Evolutionary conservation across 1,140 invertebrate species (phyloP), one percentile per base, ranked within the genome.

Genomic region (Mycetomoellerius zeteki): DNA sequence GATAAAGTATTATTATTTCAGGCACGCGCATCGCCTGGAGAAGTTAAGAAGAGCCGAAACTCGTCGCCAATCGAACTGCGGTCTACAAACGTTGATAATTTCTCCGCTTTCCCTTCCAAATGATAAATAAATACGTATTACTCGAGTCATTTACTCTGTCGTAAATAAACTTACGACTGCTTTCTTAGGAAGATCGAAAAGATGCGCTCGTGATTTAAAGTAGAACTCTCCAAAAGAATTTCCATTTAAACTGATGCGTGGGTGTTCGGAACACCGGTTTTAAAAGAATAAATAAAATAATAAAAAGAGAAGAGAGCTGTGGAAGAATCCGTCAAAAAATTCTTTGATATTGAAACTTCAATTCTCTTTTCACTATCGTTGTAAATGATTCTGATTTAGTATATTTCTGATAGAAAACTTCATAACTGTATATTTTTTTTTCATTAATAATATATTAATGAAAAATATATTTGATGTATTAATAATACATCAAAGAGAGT

Each of bases 1-100:
- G 4, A 14, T 16, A 14, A 58, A 58, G 16, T 50, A 84, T 84
- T 75, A 84, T 84, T 75, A 30, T 75, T 73, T 84, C 80, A 84
- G 37, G 8, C 30, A 84, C 50, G 19, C 30, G 24, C n/a, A n/a
- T 58, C 1, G 19, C 7, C 16, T 75, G 24, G 27, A 24, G n/a
- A 0, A 73, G 2, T 33, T n/a, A 84, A 67, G 14, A 58, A 33
- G n/a, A 82, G 16, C 52, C 19, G n/a, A 84, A 56, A 47, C 27
- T 84, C n/a, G 8, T 50, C 52, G 14, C 3, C 54, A 16, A 81
- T n/a, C 10, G 16, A 52, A 37, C 19, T 65, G 27, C 24, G 30
- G 47, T 80, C 77, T 10, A 58, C 24, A 24, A 82, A 72, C 69
- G 19, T 58, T 56, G 33, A 60, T 19, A 6, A 30, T 52, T 60